Evolutionary conservation across 1,140 invertebrate species (phyloP).

Genomic region (Drosophila ambigua): DNA sequence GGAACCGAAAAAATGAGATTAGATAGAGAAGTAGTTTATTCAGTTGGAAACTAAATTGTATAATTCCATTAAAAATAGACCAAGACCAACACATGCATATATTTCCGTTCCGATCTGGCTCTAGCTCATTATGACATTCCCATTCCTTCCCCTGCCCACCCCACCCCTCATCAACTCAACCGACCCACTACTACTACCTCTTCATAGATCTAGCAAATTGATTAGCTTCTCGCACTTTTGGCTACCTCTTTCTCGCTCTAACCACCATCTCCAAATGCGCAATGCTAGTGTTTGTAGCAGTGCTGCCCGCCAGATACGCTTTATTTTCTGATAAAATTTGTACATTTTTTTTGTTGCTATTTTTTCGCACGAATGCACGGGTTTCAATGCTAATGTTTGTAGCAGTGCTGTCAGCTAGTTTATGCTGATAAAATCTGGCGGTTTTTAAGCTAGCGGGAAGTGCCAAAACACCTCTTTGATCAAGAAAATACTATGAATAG

Average conservation of each 20-base stretch:
- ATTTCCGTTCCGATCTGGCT: no score
- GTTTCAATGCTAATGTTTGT: no score
- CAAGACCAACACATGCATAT: background rate
- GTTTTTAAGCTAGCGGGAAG: background rate
- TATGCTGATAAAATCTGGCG: background rate
- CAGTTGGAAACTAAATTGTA: conserved; percentile 63
- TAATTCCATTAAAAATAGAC: conserved; percentile 43
- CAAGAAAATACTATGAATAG: no score
- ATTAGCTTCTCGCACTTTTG: background rate
- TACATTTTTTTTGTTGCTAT: no score
- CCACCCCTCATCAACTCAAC: no score
- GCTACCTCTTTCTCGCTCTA: background rate
- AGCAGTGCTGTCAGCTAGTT: background rate
- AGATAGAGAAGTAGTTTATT: conserved; percentile 78
- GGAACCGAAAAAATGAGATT: conserved; percentile 53
- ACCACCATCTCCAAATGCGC: no score
- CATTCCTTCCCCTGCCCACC: no score
- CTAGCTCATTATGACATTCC: no score
- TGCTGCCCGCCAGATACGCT: background rate
- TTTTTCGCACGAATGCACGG: no score
- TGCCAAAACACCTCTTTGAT: no score
- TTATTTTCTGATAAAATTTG: no score
- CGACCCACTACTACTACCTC: no score
- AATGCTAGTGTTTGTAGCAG: background rate
- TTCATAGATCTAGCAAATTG: background rate